Evolutionary conservation across 1,140 invertebrate genomes (phyloP).

Genomic region (Cardiocondyla obscurior): DNA sequence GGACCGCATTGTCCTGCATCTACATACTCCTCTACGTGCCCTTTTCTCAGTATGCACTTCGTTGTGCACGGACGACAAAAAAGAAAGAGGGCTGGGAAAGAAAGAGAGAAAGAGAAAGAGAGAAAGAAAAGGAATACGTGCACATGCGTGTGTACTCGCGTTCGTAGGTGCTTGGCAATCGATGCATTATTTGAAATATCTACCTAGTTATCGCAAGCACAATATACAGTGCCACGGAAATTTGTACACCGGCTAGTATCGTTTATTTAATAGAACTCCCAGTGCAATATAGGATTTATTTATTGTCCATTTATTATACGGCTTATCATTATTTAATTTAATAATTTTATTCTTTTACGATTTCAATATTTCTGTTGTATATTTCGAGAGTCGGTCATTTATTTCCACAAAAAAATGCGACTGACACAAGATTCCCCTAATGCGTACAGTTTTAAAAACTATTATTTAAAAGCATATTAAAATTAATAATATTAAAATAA

Average conservation of each 20-base stretch:
- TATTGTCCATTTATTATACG: not conserved
- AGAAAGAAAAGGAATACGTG: conserved; percentile 25
- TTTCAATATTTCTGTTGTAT: not conserved
- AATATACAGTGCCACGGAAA: conserved; percentile 16
- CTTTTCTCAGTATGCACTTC: conserved; percentile 62
- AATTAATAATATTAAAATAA: too few species aligned
- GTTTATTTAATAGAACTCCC: conserved; percentile 11
- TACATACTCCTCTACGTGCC: conserved; percentile 74
- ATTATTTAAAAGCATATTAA: too few species aligned
- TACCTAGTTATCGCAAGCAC: conserved; percentile 17
- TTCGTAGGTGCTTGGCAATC: conserved; percentile 42
- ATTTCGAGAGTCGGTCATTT: not conserved
- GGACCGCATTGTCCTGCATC: conserved; percentile 79
- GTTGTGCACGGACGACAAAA: conserved; percentile 54
- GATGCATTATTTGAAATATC: conserved; percentile 54
- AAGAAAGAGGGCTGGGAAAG: conserved; percentile 26
- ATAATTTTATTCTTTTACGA: not conserved
- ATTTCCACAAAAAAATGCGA: not conserved
- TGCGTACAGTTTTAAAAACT: not conserved
- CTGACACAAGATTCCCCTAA: not conserved
- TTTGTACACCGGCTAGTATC: conserved; percentile 32
- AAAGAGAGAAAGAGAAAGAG: not conserved
- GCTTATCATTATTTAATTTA: not conserved
- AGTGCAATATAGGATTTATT: not conserved
- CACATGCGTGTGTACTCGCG: conserved; percentile 29